Base-by-base conservation (phyloP, 2,797 vertebrate species). In the Silurus aristotelis region DNA sequence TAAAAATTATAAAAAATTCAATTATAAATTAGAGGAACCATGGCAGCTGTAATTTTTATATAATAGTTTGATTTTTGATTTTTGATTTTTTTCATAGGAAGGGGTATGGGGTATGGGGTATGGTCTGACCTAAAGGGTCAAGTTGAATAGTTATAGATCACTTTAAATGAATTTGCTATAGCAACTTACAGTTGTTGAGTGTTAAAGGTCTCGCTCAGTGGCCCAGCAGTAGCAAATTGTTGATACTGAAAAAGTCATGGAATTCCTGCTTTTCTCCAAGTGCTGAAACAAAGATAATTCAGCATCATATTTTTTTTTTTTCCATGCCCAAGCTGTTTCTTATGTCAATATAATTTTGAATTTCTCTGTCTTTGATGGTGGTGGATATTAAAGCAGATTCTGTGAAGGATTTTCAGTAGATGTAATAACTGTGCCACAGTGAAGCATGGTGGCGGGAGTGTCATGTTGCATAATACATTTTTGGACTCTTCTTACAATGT, bases 281-380 rank as follows among this genome's bases (percentile, higher is more conserved):
- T 61, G 66, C 73, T 86, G 52, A n/a, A 86, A 75, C 38, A 70
- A 61, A 77, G 77, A 77, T 70, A 8, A 3, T 55, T 25, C 2
- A 52, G 71, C 68, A 22, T 63, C 66, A 38, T n/a, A 15, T 31
- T 15, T 43, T 64, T 19, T 81, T 77, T 31, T 67, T 61, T 76
- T 63, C 55, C 77, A 75, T 61, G 70, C 43, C 19, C 38, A 5
- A 84, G 31, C 27, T 46, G 43, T 63, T 56, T 61, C 73, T 70
- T 80, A 20, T 27, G 13, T 77, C 70, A 68, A 68, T 56, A 14
- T 31, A 38, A 27, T 0, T 14, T 17, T 1, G 5, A 75, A 5
- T 43, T 43, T 61, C 19, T 61, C 27, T 1, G 2, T 22, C 27
- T 55, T 55, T 76, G 55, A 55, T 25, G 13, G 1, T 25, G 48